Percentiles rank a stretch among this genome's conserved stretches.
Evolutionary conservation across 2,888 invertebrate genomes (phyloP).

Genomic region (Oscheius sp.): DNA sequence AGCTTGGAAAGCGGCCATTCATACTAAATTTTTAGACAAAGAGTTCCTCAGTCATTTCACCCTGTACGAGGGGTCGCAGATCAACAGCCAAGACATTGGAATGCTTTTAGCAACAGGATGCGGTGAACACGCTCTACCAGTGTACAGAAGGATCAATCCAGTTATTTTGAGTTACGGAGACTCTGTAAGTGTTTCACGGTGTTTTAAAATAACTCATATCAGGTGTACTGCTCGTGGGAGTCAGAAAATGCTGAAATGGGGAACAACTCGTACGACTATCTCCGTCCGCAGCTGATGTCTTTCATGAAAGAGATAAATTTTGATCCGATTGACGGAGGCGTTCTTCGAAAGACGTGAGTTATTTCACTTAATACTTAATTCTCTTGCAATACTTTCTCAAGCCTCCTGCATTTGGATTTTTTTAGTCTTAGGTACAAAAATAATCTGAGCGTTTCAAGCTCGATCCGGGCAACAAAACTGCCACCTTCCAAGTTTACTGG

Average conservation of each 20-base stretch:
- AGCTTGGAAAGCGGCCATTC: no score
- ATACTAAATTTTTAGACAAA: conserved; percentile 11
- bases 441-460: no score
- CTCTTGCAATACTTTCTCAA: background rate
- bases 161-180: conserved; percentile 20
- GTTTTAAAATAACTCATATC: background rate
- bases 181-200: background rate
- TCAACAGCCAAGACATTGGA: conserved; percentile 14
- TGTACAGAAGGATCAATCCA: conserved; percentile 14
- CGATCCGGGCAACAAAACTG: no score
- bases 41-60: conserved; percentile 10
- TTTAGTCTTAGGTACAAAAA: no score
- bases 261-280: conserved; percentile 1
- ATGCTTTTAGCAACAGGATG: conserved; percentile 20
- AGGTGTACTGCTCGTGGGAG: conserved; percentile 12
- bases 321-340: conserved; percentile 23
- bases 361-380: background rate
- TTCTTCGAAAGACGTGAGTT: conserved; percentile 10
- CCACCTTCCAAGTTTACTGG: no score
- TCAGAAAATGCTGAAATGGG: conserved; percentile 1
- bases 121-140: conserved; percentile 9
- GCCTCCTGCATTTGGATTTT: background rate
- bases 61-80: background rate
- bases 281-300: conserved; percentile 23
- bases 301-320: conserved; percentile 4